Conservation (phyloP, 2,888 invertebrate genomes). For the Drosophila mercatorum region DNA sequence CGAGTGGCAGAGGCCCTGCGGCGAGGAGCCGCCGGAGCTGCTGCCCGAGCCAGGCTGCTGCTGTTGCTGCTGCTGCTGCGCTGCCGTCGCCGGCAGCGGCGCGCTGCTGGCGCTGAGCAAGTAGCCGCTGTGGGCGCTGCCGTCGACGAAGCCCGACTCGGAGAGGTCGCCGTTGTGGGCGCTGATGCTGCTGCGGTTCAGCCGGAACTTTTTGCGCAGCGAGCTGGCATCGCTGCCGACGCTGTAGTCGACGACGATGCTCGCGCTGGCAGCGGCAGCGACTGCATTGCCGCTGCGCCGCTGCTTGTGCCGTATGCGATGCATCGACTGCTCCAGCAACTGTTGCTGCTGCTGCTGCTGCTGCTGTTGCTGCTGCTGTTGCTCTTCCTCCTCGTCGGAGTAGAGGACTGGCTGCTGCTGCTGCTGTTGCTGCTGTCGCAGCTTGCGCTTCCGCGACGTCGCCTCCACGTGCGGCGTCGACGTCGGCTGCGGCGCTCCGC, state of each 20-base stretch:
- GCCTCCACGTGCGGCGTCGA: conserved; percentile 73
- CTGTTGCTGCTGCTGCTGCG: conserved; percentile 37
- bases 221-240: conserved; percentile 67
- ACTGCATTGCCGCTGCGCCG: conserved; percentile 63
- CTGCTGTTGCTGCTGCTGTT: conserved; percentile 33
- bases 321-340: conserved; percentile 40
- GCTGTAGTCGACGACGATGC: conserved; percentile 76
- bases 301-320: conserved; percentile 78
- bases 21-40: conserved; percentile 82
- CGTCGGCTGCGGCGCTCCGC: conserved; percentile 67
- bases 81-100: conserved; percentile 13
- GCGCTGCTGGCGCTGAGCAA: conserved; percentile 59
- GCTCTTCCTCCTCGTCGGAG: conserved; percentile 77
- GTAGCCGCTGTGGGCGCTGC: conserved; percentile 76
- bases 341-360: conserved; percentile 23
- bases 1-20: conserved; percentile 60
- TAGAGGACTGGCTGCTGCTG: conserved; percentile 27
- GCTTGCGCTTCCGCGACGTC: conserved; percentile 63
- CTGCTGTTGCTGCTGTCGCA: conserved; percentile 47
- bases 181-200: conserved; percentile 72
- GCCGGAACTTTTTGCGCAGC: conserved; percentile 84
- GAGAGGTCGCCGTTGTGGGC: conserved; percentile 50
- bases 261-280: conserved; percentile 59
- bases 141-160: conserved; percentile 84
- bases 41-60: conserved; percentile 47